These are phyloP conservation scores for Agriotes lineatus DNA, from an alignment of 2,888 invertebrate genomes.

Conservation along the genomic window DNA sequence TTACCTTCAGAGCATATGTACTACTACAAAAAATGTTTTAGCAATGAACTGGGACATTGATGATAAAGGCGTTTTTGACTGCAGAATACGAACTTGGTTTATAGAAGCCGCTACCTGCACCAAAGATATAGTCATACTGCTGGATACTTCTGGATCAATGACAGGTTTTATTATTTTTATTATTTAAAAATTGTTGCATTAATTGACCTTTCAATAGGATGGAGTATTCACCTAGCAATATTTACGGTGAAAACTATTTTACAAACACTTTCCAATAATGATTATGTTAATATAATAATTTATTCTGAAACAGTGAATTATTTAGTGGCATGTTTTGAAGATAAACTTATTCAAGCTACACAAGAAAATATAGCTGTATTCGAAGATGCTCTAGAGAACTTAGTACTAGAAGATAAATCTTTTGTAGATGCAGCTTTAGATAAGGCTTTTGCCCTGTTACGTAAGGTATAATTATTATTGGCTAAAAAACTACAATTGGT, in stretches of 20 bases:
- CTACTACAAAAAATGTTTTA: constrained; percentile 56
- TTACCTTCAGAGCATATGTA: too few species aligned
- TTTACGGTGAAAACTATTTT: constrained; percentile 90
- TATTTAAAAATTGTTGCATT: too few species aligned
- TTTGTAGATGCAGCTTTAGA: constrained; percentile 86
- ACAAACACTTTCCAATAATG: constrained; percentile 97
- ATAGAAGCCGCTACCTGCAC: constrained; percentile 98
- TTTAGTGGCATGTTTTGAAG: constrained; percentile 87
- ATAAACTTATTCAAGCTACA: constrained; percentile 88
- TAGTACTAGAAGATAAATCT: constrained; percentile 83
- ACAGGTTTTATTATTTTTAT: too few species aligned
- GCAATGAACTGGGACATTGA: constrained; percentile 78
- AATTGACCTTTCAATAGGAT: too few species aligned
- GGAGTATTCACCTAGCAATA: constrained; percentile 78
- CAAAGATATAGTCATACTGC: constrained; percentile 94
- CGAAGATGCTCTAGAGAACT: constrained; percentile 75
- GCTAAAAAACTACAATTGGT: too few species aligned
- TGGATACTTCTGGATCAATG: constrained; percentile 98
- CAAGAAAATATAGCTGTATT: constrained; percentile 85
- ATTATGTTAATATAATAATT: constrained; percentile 93
- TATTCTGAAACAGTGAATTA: constrained; percentile 79
- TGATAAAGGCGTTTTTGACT: constrained; percentile 87
- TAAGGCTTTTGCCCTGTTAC: constrained; percentile 86
- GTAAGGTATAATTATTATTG: too few species aligned
- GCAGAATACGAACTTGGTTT: constrained; percentile 93